Conservation (phyloP, 2,888 invertebrate genomes). For the Carterocephalus palaemon region DNA sequence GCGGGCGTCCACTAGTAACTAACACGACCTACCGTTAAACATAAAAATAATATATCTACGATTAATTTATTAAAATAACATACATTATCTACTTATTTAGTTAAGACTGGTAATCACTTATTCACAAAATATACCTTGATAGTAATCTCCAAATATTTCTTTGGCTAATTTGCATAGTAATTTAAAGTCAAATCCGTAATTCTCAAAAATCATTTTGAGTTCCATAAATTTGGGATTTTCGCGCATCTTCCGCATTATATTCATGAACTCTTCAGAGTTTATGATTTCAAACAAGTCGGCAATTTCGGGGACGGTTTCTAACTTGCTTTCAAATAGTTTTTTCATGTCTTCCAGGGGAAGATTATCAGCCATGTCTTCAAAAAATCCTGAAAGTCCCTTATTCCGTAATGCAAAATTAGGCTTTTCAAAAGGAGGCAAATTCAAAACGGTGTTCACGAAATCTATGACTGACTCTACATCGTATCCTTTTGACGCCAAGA, state of each 20-base stretch:
- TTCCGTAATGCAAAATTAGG: slow-evolving; percentile 19
- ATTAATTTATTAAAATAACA: too few species aligned
- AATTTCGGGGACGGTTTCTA: slow-evolving; percentile 39
- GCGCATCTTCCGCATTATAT: slow-evolving; percentile 41
- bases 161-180: slow-evolving; percentile 38
- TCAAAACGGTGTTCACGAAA: slow-evolving; percentile 36
- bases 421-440: slow-evolving; percentile 38
- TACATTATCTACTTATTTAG: too few species aligned
- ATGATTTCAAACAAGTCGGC: slow-evolving; percentile 40
- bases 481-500: slow-evolving; percentile 43
- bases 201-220: slow-evolving; percentile 39
- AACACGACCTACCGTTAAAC: too few species aligned
- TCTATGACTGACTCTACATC: slow-evolving; percentile 38
- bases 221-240: slow-evolving; percentile 41
- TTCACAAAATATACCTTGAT: slow-evolving; percentile 40
- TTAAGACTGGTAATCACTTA: too few species aligned
- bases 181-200: slow-evolving; percentile 42
- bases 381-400: slow-evolving; percentile 37
- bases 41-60: too few species aligned
- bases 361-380: slow-evolving; percentile 38
- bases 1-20: too few species aligned
- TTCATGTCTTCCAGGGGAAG: slow-evolving; percentile 44
- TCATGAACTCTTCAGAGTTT: slow-evolving; percentile 43
- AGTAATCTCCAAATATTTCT: slow-evolving; percentile 41
- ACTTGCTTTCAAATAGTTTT: slow-evolving; percentile 41